phyloP scores from a whole-genome alignment of 2,113 vertebrate genomes.

The Gnathochromis pfefferi region DNA sequence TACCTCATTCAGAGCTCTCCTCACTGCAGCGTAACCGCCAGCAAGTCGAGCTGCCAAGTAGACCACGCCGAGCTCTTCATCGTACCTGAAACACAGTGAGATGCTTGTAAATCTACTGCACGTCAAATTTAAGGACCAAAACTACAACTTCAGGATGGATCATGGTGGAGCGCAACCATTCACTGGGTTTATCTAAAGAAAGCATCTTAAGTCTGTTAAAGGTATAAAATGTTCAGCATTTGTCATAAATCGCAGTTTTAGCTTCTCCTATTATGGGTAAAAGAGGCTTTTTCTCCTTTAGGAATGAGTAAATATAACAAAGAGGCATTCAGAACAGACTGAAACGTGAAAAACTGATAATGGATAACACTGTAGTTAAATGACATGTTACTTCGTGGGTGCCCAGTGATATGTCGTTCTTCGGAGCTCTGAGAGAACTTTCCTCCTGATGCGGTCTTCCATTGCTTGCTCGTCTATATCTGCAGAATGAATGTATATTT shows the following conservation, averaged over 20 bases:
- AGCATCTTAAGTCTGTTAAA: background rate
- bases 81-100: constrained; percentile 65
- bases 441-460: constrained; percentile 60
- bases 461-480: constrained; percentile 34
- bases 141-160: background rate
- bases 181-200: background rate
- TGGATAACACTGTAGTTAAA: background rate
- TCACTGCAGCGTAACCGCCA: constrained; percentile 79
- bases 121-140: accelerated
- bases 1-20: constrained; percentile 81
- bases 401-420: constrained; percentile 80
- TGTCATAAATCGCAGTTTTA: accelerated
- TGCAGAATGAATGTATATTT: constrained; percentile 2
- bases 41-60: constrained; percentile 82
- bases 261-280: background rate
- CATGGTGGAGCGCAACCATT: background rate
- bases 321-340: background rate
- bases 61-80: constrained; percentile 69
- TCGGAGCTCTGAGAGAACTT: constrained; percentile 72
- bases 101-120: background rate
- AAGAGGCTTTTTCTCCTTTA: background rate
- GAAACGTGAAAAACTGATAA: background rate
- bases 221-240: background rate
- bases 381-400: constrained; percentile 69
- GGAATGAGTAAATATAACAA: background rate